A percentile compares a stretch with the other conserved stretches of the same genome.
Evolutionary conservation across 2,888 invertebrate genomes (phyloP).

Genomic region (Phortica magna): DNA sequence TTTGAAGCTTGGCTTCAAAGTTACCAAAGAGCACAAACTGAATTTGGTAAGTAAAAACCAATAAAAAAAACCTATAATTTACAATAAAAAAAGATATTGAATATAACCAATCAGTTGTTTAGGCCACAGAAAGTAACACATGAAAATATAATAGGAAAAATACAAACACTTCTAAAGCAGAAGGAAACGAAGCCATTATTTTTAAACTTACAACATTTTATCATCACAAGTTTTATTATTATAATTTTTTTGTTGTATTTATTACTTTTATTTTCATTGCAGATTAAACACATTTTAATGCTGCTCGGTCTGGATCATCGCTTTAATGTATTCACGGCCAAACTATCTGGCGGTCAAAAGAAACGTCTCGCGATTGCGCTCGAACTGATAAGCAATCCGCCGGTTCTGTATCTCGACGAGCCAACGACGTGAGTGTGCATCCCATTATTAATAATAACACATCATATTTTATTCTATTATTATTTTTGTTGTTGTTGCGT

Average conservation of each 20-base stretch:
- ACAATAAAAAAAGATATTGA: too few relatives aligned
- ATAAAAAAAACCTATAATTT: too few relatives aligned
- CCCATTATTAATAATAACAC: not conserved
- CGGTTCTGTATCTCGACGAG: conserved; percentile 92
- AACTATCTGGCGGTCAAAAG: conserved; percentile 91
- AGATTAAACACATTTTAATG: conserved; percentile 87
- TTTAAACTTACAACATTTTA: too few relatives aligned
- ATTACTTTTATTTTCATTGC: conserved; percentile 37
- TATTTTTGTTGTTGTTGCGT: not conserved
- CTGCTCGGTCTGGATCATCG: conserved; percentile 85
- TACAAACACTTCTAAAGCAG: too few relatives aligned
- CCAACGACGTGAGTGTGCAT: conserved; percentile 85
- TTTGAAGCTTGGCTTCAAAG: conserved; percentile 86
- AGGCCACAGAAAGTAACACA: too few relatives aligned
- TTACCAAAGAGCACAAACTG: conserved; percentile 83
- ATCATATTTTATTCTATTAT: not conserved
- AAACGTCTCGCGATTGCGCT: conserved; percentile 90
- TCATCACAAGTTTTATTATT: too few relatives aligned
- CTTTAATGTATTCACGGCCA: conserved; percentile 83
- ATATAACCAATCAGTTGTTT: too few relatives aligned
- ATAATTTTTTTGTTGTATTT: too few relatives aligned
- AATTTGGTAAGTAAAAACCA: conserved; percentile 81
- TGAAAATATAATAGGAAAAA: too few relatives aligned
- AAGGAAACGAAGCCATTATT: too few relatives aligned
- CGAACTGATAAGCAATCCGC: conserved; percentile 91